Conservation (phyloP, 2,888 invertebrate genomes). For the Atherix ibis region DNA sequence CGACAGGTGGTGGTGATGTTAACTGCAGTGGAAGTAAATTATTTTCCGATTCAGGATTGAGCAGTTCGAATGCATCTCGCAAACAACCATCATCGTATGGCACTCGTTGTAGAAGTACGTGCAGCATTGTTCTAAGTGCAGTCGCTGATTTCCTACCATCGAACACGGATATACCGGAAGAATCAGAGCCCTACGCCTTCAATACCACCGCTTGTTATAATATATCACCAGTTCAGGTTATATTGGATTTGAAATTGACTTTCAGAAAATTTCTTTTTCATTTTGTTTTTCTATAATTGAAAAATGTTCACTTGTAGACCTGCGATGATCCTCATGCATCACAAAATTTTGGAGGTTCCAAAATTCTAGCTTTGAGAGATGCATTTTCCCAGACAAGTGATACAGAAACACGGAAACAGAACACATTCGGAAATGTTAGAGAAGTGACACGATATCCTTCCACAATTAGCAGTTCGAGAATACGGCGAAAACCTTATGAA, state of each 20-base stretch:
- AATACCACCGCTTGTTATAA: constrained; percentile 23
- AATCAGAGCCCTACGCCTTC: constrained; percentile 24
- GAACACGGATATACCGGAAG: constrained; percentile 14
- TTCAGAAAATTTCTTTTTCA: background rate
- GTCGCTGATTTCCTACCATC: constrained; percentile 29
- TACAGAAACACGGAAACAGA: constrained; percentile 19
- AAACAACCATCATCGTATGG: constrained; percentile 18
- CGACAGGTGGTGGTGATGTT: constrained; percentile 18
- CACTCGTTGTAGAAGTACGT: constrained; percentile 45
- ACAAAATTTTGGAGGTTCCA: constrained; percentile 16
- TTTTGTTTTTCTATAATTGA: too few relatives aligned
- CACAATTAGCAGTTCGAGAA: constrained; percentile 11
- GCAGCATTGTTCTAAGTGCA: constrained; percentile 46
- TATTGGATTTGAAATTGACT: background rate
- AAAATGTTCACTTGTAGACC: constrained; percentile 6
- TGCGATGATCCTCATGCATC: constrained; percentile 12
- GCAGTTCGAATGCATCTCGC: constrained; percentile 32
- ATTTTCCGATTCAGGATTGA: constrained; percentile 36
- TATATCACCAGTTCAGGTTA: constrained; percentile 25
- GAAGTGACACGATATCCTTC: constrained; percentile 9
- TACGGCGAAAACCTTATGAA: constrained; percentile 18
- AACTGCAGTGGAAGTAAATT: constrained; percentile 14
- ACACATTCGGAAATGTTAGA: constrained; percentile 7
- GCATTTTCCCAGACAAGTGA: constrained; percentile 32
- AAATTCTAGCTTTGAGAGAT: constrained; percentile 24